Evolutionary conservation across 2,797 vertebrate genomes (phyloP), one percentile per base, ranked within the genome.

Genomic region (Galaxias olidus): DNA sequence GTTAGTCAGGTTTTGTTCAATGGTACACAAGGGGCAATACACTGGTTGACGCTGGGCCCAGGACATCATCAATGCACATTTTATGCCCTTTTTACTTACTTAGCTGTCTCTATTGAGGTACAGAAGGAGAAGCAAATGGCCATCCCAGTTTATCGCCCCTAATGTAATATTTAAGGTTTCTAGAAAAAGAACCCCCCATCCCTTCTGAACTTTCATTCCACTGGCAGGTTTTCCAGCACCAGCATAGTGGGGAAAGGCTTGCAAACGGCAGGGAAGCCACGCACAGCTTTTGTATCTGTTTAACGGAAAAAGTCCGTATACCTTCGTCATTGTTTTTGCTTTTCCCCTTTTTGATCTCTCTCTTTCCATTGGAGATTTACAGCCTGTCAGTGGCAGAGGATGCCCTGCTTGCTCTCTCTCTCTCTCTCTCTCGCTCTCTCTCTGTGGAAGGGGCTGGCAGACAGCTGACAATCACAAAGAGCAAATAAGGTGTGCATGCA

Each of bases 381-480:
- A 76, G 77, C 77, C 63, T 52, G 40, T 69, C 77, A 45, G 17
- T 56, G 18, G 56, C 17, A 52, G 61, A 76, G 75, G 66, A 66
- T 54, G 68, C 50, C 69, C 48, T 87, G 85, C 88, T 91, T 89
- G 81, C 82, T 84, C n/a, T n/a, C n/a, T n/a, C n/a, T n/a, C n/a
- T n/a, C n/a, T n/a, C n/a, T n/a, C n/a, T n/a, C n/a, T n/a, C n/a
- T n/a, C n/a, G n/a, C 55, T 55, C 73, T 77, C 82, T 85, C 78
- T 83, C 77, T 72, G 63, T 75, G 78, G 85, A 86, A 87, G 76
- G 77, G 74, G 74, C 82, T 72, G 77, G 83, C 85, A 83, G 74
- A 79, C 79, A 82, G 74, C 78, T 79, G 79, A 81, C 84, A 84
- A 88, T 89, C 81, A 73, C 81, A 83, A 79, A 67, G 79, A 82